These are phyloP conservation scores for Augochlorella aurata DNA, from an alignment of 2,888 invertebrate genomes.

Conservation along the genomic window DNA sequence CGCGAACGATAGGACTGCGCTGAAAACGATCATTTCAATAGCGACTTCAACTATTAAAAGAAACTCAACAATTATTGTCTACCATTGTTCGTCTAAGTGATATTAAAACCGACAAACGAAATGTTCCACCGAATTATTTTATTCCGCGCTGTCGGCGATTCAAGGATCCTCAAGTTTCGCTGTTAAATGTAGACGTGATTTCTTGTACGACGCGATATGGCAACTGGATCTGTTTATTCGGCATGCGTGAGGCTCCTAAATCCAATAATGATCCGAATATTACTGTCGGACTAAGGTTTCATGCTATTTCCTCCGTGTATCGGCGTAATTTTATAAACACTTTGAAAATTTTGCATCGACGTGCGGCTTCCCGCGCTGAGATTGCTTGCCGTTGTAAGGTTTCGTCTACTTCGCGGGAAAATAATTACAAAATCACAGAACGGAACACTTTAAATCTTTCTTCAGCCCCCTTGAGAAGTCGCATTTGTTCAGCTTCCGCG, in stretches of 20 bases:
- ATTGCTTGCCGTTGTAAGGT: conserved; percentile 77
- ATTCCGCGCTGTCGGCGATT: too few species aligned
- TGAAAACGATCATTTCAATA: too few species aligned
- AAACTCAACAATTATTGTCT: too few species aligned
- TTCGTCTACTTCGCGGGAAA: conserved; percentile 76
- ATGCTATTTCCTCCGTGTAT: conserved; percentile 73
- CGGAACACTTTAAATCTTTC: conserved; percentile 63
- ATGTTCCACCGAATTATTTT: too few species aligned
- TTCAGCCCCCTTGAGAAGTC: conserved; percentile 42
- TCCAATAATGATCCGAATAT: conserved; percentile 76
- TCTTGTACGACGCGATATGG: conserved; percentile 12
- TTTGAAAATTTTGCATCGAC: conserved; percentile 80
- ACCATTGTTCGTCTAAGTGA: too few species aligned
- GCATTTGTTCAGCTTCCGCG: conserved; percentile 58
- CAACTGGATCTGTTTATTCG: conserved; percentile 53
- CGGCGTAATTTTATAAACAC: conserved; percentile 82
- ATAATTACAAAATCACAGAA: conserved; percentile 78
- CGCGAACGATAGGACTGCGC: too few species aligned
- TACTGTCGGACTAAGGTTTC: conserved; percentile 70
- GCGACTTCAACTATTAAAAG: too few species aligned
- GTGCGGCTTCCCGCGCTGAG: conserved; percentile 75
- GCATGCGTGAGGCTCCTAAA: conserved; percentile 68
- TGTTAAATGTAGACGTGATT: neutral
- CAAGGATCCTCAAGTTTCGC: too few species aligned
- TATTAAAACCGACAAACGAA: too few species aligned